These are phyloP conservation scores for Pristionchus arcanus DNA, from an alignment of 2,888 invertebrate species.

Conservation along the genomic window DNA sequence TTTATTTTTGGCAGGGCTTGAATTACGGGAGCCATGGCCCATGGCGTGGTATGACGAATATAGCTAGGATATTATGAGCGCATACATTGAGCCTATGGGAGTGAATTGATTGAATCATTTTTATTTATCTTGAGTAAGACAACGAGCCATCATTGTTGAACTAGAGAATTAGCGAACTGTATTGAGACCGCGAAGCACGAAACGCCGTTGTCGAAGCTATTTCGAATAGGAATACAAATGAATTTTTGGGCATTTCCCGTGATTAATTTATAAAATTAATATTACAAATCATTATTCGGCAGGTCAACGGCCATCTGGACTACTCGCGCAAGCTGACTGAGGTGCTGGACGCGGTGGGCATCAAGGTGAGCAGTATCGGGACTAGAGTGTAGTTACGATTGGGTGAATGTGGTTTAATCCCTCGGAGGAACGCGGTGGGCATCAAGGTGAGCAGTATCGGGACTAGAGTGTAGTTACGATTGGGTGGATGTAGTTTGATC, in stretches of 20 bases:
- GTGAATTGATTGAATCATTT: background rate
- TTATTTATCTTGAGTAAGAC: background rate
- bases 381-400: background rate
- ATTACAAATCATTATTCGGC: constrained; percentile 33
- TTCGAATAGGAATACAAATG: background rate
- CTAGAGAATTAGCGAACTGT: too few species aligned
- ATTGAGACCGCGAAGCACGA: background rate
- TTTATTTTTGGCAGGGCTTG: background rate
- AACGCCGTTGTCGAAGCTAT: background rate
- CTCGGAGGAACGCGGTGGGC: background rate
- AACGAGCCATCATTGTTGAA: too few species aligned
- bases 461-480: background rate
- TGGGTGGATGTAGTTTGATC: background rate
- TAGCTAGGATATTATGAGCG: too few species aligned
- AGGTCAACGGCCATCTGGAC: constrained; percentile 78
- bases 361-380: constrained; percentile 56
- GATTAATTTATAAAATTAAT: background rate
- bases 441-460: background rate
- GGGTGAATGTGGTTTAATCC: background rate
- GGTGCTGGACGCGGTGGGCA: constrained; percentile 74
- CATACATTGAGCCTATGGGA: background rate
- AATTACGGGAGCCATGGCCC: background rate
- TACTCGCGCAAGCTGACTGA: constrained; percentile 76
- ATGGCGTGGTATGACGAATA: too few species aligned
- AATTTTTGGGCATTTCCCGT: background rate